A percentile compares a stretch with the other conserved stretches of the same genome.
Evolutionary conservation across 2,113 vertebrate genomes (phyloP).

Genomic region (Lota lota): DNA sequence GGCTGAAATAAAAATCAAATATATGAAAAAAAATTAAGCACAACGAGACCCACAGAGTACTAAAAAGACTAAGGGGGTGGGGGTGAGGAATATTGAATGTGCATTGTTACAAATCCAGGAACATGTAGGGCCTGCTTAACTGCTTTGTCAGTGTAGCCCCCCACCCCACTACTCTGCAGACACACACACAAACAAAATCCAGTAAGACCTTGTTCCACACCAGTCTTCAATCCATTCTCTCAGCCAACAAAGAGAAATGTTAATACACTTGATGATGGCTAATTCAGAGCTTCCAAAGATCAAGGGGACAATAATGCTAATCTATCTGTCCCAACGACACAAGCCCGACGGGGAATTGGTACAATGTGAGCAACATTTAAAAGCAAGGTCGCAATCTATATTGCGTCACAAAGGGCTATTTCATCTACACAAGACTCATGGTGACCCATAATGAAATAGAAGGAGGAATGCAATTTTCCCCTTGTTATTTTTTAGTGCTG

Average conservation of each 20-base stretch:
- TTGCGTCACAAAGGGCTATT: conserved; percentile 35
- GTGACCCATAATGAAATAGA: conserved; percentile 32
- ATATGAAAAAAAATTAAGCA: conserved; percentile 28
- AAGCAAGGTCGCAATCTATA: too few species aligned
- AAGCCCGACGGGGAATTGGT: conserved; percentile 31
- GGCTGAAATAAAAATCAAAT: conserved; percentile 61
- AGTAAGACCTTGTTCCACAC: not conserved
- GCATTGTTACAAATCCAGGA: conserved; percentile 30
- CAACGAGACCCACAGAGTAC: conserved; percentile 26
- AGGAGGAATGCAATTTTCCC: conserved; percentile 39
- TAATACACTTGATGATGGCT: conserved; percentile 44
- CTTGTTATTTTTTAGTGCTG: conserved; percentile 15
- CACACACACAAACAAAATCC: too few species aligned
- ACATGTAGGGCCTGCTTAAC: conserved; percentile 55
- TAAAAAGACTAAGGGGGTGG: conserved; percentile 18
- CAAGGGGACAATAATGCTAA: conserved; percentile 39
- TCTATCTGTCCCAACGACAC: conserved; percentile 31
- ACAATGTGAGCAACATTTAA: conserved; percentile 44
- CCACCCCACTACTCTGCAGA: not conserved
- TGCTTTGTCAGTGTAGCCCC: conserved; percentile 53
- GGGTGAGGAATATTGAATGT: conserved; percentile 1
- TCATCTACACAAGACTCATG: conserved; percentile 18
- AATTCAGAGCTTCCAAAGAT: conserved; percentile 33
- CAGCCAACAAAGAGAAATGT: conserved; percentile 36
- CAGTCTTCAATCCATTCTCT: not conserved